Evolutionary conservation across 2,797 vertebrate genomes (phyloP), one percentile per base, ranked within the genome.

Genomic region (Hydrolagus colliei): DNA sequence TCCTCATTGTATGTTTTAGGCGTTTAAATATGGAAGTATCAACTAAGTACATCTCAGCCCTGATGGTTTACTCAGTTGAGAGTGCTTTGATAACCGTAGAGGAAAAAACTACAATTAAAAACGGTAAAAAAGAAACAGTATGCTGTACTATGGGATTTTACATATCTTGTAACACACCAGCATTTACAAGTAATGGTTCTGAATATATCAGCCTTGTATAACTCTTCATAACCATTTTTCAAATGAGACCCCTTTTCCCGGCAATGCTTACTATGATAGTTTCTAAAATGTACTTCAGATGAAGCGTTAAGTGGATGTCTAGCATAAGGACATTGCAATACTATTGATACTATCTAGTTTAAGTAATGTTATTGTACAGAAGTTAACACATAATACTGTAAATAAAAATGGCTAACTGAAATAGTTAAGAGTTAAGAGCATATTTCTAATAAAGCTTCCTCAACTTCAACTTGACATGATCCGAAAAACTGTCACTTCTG

Each of bases 11-110:
- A 52, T 52, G 8, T 84, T 84, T 84, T 84, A 84, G 79, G 5
- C 68, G 41, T 84, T 82, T 68, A 82, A 67, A 16, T 68, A 35
- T 82, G 65, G 27, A 68, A 82, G 79, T 71, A 84, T 68, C 41
- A 84, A 63, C 27, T 84, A 68, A 1, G 27, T 68, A 71, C 52
- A 52, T 82, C 9, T 84, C 41, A 52, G 41, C 41, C 2, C 16
- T 41, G 63, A 62, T 18, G 79, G 79, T 1, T 84, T 68, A 84
- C 65, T 84, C 63, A 84, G 65, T 65, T 68, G 71, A 74, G 68
- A 82, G 63, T 82, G 63, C 27, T 67, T 71, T 35, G 68, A 41
- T 71, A 71, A 71, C 65, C 68, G 63, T 27, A 71, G 20, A 52
- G 27, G 59, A 14, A 80, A 8, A 84, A 84, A 35, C 65, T 71